phyloP scores from a whole-genome alignment of 2,888 invertebrate species.

The Buathra laborator region DNA sequence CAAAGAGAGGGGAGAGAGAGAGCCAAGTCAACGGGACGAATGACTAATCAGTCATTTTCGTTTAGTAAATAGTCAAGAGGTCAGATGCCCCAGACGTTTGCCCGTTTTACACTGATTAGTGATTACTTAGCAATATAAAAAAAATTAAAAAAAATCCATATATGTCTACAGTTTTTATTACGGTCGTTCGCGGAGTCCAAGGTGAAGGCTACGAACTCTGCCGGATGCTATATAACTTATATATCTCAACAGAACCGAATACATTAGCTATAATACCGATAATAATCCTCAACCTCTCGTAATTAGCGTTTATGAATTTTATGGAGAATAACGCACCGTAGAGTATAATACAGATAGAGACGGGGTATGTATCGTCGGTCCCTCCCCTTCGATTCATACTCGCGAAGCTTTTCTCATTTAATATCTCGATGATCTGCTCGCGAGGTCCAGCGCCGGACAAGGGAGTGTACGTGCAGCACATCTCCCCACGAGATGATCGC shows the following conservation, averaged over 20 bases:
- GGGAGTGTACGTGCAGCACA: slow-evolving; percentile 6
- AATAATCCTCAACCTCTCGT: slow-evolving; percentile 44
- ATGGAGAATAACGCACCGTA: slow-evolving; percentile 42
- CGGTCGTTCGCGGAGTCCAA: background rate
- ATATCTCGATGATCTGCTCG: slow-evolving; percentile 41
- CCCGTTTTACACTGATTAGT: slow-evolving; percentile 8
- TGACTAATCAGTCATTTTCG: slow-evolving; percentile 43
- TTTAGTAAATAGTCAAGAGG: slow-evolving; percentile 16
- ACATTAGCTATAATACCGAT: slow-evolving; percentile 55
- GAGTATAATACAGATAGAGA: slow-evolving; percentile 30
- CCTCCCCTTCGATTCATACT: slow-evolving; percentile 5
- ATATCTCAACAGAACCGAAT: slow-evolving; percentile 28
- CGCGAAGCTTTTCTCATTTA: slow-evolving; percentile 41
- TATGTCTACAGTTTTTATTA: slow-evolving; percentile 18
- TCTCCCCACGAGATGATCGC: slow-evolving; percentile 40
- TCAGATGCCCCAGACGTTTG: background rate
- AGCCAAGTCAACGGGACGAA: background rate
- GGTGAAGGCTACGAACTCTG: background rate
- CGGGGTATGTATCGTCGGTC: slow-evolving; percentile 21
- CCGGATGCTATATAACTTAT: slow-evolving; percentile 5
- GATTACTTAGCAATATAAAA: slow-evolving; percentile 1
- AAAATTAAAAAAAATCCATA: slow-evolving; percentile 9
- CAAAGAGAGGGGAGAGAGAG: background rate
- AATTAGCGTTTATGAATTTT: slow-evolving; percentile 66
- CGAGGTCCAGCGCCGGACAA: background rate